Evolutionary conservation across 2,888 invertebrate species (phyloP).

Genomic region (Odontomyia ornata): DNA sequence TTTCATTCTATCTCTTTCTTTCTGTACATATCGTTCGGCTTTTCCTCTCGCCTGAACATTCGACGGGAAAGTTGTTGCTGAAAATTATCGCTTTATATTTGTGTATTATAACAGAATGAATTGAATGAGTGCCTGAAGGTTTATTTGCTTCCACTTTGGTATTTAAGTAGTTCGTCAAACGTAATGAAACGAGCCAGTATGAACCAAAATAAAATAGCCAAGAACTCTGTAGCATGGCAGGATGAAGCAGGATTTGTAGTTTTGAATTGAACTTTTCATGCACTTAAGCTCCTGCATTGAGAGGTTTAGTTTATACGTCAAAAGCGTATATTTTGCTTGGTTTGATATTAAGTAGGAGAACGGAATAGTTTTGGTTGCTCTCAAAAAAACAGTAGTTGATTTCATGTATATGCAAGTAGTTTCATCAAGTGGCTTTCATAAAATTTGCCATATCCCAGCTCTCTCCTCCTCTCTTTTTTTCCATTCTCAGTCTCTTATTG

Average conservation of each 20-base stretch:
- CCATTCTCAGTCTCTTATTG: not conserved
- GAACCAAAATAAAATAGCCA: not conserved
- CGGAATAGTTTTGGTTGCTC: not conserved
- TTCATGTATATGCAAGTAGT: not conserved
- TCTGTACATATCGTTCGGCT: no score
- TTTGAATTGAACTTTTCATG: not conserved
- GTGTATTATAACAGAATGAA: slow-evolving; percentile 15
- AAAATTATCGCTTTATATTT: slow-evolving; percentile 10
- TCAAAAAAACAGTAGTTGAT: not conserved
- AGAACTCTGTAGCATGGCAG: not conserved
- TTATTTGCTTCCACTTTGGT: not conserved
- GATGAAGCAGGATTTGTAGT: not conserved
- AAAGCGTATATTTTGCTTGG: slow-evolving; percentile 7
- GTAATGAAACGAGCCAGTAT: not conserved
- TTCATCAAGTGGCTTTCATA: not conserved
- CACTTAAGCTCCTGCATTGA: not conserved
- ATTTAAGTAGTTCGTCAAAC: slow-evolving; percentile 1
- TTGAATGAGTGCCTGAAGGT: slow-evolving; percentile 2
- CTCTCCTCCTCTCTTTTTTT: not conserved
- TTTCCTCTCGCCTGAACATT: no score
- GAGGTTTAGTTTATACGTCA: not conserved
- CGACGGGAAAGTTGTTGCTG: not conserved
- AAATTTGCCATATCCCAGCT: no score
- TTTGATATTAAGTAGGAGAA: not conserved
- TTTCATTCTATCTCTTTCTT: not conserved